Evolutionary conservation across 2,888 invertebrate species (phyloP).

Genomic region (Eupithecia subfuscata): DNA sequence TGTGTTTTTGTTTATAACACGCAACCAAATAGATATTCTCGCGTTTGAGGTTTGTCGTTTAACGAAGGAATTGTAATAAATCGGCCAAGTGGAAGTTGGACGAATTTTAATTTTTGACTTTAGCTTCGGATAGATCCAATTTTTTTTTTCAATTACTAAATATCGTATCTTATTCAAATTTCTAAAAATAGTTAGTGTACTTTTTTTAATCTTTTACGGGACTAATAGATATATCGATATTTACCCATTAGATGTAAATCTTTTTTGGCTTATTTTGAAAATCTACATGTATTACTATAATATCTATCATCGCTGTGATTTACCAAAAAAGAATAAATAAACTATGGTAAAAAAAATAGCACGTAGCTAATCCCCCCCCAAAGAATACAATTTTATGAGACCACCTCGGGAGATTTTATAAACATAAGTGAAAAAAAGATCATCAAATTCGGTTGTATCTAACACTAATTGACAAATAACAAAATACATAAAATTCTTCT

Average conservation of each 20-base stretch:
- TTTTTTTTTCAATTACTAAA: no score
- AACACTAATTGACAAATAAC: background rate
- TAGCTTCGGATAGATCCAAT: background rate
- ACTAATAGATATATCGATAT: no score
- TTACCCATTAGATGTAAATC: no score
- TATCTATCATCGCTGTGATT: no score
- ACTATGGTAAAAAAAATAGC: no score
- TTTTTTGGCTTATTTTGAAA: no score
- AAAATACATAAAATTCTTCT: background rate
- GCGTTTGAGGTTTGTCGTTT: background rate
- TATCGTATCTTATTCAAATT: no score
- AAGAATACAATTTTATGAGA: background rate
- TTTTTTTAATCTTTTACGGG: background rate
- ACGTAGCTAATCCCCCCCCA: background rate
- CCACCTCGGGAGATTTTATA: background rate
- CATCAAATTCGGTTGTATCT: background rate
- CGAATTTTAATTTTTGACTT: background rate
- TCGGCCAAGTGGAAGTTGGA: background rate
- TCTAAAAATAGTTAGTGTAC: no score
- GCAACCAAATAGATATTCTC: conserved; percentile 30
- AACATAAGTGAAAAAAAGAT: background rate
- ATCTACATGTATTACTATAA: no score
- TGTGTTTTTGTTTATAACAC: conserved; percentile 45
- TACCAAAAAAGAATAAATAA: no score
- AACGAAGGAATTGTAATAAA: no score